A percentile compares a stretch with the other conserved stretches of the same genome.
Conservation (phyloP, 2,888 invertebrate genomes). For the Nysson spinosus region DNA sequence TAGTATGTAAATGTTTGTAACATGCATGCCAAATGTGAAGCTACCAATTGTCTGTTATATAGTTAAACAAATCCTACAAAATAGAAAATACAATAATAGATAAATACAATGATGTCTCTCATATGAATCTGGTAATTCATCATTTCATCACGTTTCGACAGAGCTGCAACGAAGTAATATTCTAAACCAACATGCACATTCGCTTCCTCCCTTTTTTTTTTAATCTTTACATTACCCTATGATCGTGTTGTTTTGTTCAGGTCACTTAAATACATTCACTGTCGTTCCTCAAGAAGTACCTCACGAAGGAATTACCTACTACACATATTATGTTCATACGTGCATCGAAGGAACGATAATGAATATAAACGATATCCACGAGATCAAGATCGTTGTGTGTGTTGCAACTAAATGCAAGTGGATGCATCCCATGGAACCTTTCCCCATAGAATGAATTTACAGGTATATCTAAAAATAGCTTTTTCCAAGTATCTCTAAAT, state of each 20-base stretch:
- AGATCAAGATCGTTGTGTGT: slow-evolving; percentile 78
- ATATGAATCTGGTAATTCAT: slow-evolving; percentile 11
- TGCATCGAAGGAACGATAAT: slow-evolving; percentile 76
- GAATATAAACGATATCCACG: slow-evolving; percentile 77
- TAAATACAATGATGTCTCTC: slow-evolving; percentile 11
- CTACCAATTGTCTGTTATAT: neutral
- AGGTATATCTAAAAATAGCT: slow-evolving; percentile 73
- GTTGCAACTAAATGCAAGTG: slow-evolving; percentile 78
- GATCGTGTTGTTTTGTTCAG: slow-evolving; percentile 78
- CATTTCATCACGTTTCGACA: slow-evolving; percentile 13
- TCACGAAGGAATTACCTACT: slow-evolving; percentile 72
- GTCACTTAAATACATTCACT: slow-evolving; percentile 78
- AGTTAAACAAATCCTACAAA: neutral
- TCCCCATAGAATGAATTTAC: slow-evolving; percentile 74
- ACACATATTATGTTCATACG: slow-evolving; percentile 64
- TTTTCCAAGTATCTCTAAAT: slow-evolving; percentile 54
- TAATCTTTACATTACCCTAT: slow-evolving; percentile 68
- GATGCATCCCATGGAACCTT: slow-evolving; percentile 77
- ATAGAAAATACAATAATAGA: slow-evolving; percentile 10
- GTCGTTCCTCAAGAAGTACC: slow-evolving; percentile 76
- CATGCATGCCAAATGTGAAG: slow-evolving; percentile 20
- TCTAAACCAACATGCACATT: slow-evolving; percentile 47
- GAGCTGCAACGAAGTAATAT: slow-evolving; percentile 36
- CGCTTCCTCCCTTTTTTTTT: slow-evolving; percentile 55
- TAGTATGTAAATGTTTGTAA: slow-evolving; percentile 5